Evolutionary conservation across 2,888 invertebrate genomes (phyloP), one percentile per base, ranked within the genome.

Genomic region (Acleris literana): DNA sequence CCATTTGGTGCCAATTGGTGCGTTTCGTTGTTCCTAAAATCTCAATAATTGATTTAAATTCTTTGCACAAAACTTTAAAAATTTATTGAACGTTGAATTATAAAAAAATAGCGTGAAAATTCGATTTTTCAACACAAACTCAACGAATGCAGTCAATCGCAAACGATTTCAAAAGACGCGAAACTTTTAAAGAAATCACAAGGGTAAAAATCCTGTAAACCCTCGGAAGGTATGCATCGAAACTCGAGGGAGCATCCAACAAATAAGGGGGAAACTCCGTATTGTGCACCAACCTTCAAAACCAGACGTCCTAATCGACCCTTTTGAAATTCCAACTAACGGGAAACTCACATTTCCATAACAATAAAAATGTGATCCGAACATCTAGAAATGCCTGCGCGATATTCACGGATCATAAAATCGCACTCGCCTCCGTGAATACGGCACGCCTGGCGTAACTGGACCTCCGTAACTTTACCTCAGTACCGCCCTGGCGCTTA

Each of bases 361-460:
- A 92, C 92, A 92, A 92, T 92, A 92, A 92, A 92, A 92, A 92
- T 88, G 86, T 90, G 90, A 90, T 92, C 88, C 88, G 84, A 89
- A 90, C 91, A 91, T 91, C 92, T 90, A 91, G 90, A 88, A 91
- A 92, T 90, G 91, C 90, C 86, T 87, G 85, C 75, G 88, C 87
- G 90, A 90, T 92, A 91, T 92, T 92, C 92, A 91, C 92, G 92
- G 92, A 88, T 90, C 92, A 92, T 92, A 92, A 92, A 92, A 88
- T 89, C 86, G 83, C 83, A 82, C 84, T 86, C 82, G 85, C 57
- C 76, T 82, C 82, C 81, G 82, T 84, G 85, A 84, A 83, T 84
- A 82, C 81, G 81, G 72, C 81, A 76, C 77, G 83, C 72, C 90
- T 86, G 81, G 83, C 84, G 82, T 87, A 90, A 82, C 81, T 82